A percentile compares a stretch with the other conserved stretches of the same genome.
Evolutionary conservation across 2,113 vertebrate genomes (phyloP).

Genomic region (Lates calcarifer): DNA sequence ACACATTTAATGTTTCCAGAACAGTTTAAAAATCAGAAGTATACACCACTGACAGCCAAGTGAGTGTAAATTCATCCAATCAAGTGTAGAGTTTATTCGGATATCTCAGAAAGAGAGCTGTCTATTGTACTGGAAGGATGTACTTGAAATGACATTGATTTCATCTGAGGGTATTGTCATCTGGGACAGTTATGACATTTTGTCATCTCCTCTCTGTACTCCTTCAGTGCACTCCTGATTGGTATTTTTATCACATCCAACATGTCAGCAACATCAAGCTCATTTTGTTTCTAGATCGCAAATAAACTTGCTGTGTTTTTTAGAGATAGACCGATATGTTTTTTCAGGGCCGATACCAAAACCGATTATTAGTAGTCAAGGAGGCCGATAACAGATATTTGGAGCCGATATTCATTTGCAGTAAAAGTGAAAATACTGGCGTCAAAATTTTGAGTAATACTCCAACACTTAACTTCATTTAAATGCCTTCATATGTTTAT

Average conservation of each 20-base stretch:
- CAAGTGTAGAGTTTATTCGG: too few species aligned
- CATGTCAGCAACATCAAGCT: slow-evolving; percentile 16
- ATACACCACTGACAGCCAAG: background rate
- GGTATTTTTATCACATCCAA: slow-evolving; percentile 16
- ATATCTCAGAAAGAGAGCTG: too few species aligned
- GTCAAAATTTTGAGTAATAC: too few species aligned
- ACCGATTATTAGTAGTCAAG: too few species aligned
- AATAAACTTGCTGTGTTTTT: background rate
- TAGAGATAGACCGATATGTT: too few species aligned
- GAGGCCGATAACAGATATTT: too few species aligned
- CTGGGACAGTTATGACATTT: slow-evolving; percentile 24
- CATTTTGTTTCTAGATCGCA: background rate
- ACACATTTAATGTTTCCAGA: background rate
- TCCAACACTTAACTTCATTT: too few species aligned
- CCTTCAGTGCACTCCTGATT: slow-evolving; percentile 10
- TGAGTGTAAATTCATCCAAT: background rate
- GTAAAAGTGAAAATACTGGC: too few species aligned
- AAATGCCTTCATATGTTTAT: too few species aligned
- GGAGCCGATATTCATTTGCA: too few species aligned
- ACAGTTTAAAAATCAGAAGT: background rate
- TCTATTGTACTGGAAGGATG: too few species aligned
- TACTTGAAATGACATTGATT: background rate
- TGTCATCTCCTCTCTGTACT: slow-evolving; percentile 9
- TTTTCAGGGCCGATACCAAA: too few species aligned
- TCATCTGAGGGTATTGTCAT: background rate